Evolutionary conservation across 2,797 vertebrate genomes (phyloP).

Genomic region (Trachurus trachurus): DNA sequence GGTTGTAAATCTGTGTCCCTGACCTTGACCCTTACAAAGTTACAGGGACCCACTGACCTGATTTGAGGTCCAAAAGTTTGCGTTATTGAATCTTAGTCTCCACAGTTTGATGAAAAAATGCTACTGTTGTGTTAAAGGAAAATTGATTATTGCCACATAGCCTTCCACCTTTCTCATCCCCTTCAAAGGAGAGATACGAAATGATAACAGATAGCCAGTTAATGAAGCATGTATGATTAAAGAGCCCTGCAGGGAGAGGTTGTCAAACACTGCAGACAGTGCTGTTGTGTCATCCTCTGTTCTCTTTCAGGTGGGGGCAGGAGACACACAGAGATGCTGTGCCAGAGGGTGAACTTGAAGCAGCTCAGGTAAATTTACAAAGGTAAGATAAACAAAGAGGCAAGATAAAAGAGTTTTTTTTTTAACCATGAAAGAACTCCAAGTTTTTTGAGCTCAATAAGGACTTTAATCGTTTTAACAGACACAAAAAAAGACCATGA

Average conservation of each 20-base stretch:
- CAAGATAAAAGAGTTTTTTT: constrained; percentile 75
- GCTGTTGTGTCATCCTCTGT: constrained; percentile 81
- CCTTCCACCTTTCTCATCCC: constrained; percentile 49
- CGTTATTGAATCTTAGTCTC: constrained; percentile 45
- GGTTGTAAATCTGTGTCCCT: constrained; percentile 5
- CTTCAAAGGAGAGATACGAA: constrained; percentile 57
- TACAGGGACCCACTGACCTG: constrained; percentile 15
- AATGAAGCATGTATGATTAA: constrained; percentile 85
- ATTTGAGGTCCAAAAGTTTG: constrained; percentile 43
- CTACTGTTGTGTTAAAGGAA: constrained; percentile 34
- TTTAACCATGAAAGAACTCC: constrained; percentile 83
- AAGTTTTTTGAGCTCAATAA: constrained; percentile 84
- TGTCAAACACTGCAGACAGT: constrained; percentile 72
- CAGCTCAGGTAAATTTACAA: constrained; percentile 84
- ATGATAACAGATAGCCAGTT: constrained; percentile 75
- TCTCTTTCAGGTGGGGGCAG: constrained; percentile 81
- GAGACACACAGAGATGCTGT: constrained; percentile 48
- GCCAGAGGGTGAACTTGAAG: constrained; percentile 82
- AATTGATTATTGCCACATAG: constrained; percentile 70
- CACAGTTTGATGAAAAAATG: constrained; percentile 30
- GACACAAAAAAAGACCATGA: constrained; percentile 84
- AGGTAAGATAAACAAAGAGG: constrained; percentile 52
- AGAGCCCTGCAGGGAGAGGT: constrained; percentile 62
- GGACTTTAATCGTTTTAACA: constrained; percentile 87
- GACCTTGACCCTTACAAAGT: constrained; percentile 16